These are phyloP conservation scores for Prietella phreatophila DNA, from an alignment of 2,113 vertebrate species.

Conservation along the genomic window DNA sequence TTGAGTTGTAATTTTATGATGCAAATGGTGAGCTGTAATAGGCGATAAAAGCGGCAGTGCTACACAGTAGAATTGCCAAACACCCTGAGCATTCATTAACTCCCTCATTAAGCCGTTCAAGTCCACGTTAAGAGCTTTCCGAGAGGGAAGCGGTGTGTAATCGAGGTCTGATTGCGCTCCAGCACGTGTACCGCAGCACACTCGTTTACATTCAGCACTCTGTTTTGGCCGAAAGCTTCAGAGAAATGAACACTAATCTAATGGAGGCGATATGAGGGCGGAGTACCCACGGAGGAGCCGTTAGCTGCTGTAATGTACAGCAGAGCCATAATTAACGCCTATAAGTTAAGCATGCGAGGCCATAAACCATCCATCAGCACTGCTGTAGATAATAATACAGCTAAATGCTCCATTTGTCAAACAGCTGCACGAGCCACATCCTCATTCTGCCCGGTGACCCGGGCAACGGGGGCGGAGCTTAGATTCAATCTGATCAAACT, in stretches of 20 bases:
- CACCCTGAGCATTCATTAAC: constrained; percentile 79
- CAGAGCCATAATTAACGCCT: constrained; percentile 27
- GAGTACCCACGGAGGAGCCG: constrained; percentile 5
- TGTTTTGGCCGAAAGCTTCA: constrained; percentile 67
- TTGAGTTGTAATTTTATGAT: constrained; percentile 79
- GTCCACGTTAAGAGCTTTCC: constrained; percentile 70
- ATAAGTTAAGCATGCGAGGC: constrained; percentile 2
- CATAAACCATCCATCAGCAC: not conserved
- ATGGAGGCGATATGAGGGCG: constrained; percentile 1
- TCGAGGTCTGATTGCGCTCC: constrained; percentile 75
- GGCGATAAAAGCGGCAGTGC: constrained; percentile 74
- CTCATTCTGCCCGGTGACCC: not conserved
- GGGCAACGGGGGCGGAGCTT: not conserved
- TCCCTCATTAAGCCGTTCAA: constrained; percentile 76
- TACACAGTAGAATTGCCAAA: constrained; percentile 75
- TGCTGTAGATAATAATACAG: not conserved
- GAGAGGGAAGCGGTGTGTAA: constrained; percentile 74
- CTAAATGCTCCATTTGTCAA: not conserved
- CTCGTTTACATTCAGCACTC: constrained; percentile 37
- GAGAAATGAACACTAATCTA: constrained; percentile 53
- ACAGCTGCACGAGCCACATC: not conserved
- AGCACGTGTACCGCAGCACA: constrained; percentile 68
- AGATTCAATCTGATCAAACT: no score
- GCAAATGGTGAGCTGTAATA: constrained; percentile 79
- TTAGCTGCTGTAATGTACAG: constrained; percentile 1